Conservation (phyloP, 2,113 vertebrate species). For the Mormyrus iriodes region DNA sequence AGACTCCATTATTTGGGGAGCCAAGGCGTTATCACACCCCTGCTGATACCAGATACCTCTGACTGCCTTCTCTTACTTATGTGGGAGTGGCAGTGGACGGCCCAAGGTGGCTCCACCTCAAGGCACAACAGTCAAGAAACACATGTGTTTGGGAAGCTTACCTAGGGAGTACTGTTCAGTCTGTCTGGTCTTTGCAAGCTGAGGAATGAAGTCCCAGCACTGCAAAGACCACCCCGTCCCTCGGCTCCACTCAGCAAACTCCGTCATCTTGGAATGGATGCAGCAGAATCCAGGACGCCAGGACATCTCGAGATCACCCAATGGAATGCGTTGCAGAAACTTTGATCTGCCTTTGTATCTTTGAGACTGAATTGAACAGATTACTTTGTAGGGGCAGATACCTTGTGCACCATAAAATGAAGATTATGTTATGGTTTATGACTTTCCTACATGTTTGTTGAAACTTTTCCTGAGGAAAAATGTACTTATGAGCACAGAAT, state of each 20-base stretch:
- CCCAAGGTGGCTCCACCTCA: too few relatives aligned
- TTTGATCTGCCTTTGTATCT: not conserved
- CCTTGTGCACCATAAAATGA: slow-evolving; percentile 22
- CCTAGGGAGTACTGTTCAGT: not conserved
- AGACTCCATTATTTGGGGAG: not conserved
- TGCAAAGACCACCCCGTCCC: not conserved
- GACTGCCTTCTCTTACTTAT: not conserved
- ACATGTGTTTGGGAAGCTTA: not conserved
- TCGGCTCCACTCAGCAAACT: not conserved
- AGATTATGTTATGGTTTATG: not conserved
- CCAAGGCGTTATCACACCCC: slow-evolving; percentile 3
- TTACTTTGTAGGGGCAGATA: not conserved
- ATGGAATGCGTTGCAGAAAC: not conserved
- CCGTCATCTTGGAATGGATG: not conserved
- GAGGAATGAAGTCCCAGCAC: not conserved
- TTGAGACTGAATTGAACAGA: not conserved
- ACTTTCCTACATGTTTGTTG: not conserved
- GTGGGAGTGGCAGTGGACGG: not conserved
- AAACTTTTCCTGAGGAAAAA: not conserved
- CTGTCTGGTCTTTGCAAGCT: not conserved
- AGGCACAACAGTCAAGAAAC: not conserved
- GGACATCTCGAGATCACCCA: not conserved
- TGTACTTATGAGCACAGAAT: not conserved
- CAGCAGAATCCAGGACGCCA: not conserved
- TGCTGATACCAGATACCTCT: not conserved